These are phyloP conservation scores for Orius laevigatus DNA, from an alignment of 1,140 invertebrate species.

Conservation along the genomic window DNA sequence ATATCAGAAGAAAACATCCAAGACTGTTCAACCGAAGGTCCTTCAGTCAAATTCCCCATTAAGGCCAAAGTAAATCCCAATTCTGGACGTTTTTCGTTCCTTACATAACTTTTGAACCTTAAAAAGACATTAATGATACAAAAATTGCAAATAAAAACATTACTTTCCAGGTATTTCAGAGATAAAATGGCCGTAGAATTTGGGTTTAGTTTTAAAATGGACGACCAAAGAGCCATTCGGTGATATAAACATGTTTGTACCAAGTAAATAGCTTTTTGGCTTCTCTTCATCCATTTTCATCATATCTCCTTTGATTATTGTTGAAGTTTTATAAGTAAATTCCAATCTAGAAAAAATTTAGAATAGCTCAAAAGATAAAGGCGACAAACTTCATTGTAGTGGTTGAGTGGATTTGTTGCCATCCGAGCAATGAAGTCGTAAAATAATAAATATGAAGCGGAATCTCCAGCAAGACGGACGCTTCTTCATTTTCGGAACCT, in stretches of 20 bases:
- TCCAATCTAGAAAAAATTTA: slow-evolving; percentile 1
- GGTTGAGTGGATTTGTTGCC: slow-evolving; percentile 11
- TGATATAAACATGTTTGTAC: slow-evolving; percentile 9
- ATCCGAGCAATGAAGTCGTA: slow-evolving; percentile 8
- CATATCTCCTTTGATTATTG: slow-evolving; percentile 8
- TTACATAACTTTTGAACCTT: too few species aligned
- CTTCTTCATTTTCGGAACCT: slow-evolving; percentile 4
- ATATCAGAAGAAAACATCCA: slow-evolving; percentile 3
- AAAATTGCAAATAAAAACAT: not conserved
- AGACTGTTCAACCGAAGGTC: not conserved
- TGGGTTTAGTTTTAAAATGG: slow-evolving; percentile 8
- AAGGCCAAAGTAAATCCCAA: not conserved
- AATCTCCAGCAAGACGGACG: slow-evolving; percentile 2
- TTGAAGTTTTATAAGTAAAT: slow-evolving; percentile 10
- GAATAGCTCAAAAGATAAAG: not conserved
- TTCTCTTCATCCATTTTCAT: not conserved
- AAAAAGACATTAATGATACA: too few species aligned
- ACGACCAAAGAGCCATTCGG: slow-evolving; percentile 11
- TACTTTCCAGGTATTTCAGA: slow-evolving; percentile 3
- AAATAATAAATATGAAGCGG: slow-evolving; percentile 10
- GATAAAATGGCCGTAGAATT: slow-evolving; percentile 9
- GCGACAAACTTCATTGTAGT: slow-evolving; percentile 5
- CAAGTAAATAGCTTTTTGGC: slow-evolving; percentile 1
- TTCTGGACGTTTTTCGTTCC: not conserved
- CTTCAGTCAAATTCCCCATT: not conserved